Evolutionary conservation across 2,888 invertebrate species (phyloP).

Genomic region (Drosophila villosipedis): DNA sequence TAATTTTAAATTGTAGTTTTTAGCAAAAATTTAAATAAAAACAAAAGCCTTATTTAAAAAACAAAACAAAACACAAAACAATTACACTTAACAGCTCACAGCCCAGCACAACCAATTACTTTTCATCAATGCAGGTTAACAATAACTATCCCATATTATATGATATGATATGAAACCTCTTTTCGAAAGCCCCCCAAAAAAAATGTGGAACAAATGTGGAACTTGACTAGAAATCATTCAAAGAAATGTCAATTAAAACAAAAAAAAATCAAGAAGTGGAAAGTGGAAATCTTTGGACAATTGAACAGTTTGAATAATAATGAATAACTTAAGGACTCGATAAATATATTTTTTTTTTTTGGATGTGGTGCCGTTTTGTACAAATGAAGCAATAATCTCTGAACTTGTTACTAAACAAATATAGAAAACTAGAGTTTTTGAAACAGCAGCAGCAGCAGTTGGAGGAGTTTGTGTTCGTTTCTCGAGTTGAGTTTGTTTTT

Average conservation of each 20-base stretch:
- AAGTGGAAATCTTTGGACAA: neutral
- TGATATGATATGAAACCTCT: neutral
- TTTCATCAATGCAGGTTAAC: conserved; percentile 45
- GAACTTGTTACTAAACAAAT: conserved; percentile 54
- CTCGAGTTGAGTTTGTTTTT: conserved; percentile 13
- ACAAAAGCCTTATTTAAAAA: conserved; percentile 75
- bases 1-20: conserved; percentile 79
- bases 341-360: conserved; percentile 19
- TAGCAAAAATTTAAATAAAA: conserved; percentile 80
- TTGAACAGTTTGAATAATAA: conserved; percentile 26
- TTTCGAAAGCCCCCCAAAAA: neutral
- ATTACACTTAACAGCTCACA: conserved; percentile 30
- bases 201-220: conserved; percentile 20
- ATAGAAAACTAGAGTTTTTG: conserved; percentile 15
- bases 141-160: conserved; percentile 11
- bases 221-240: conserved; percentile 23
- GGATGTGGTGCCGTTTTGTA: conserved; percentile 55
- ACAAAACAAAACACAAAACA: conserved; percentile 15
- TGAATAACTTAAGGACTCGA: conserved; percentile 32
- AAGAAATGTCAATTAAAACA: conserved; percentile 59
- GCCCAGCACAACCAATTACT: conserved; percentile 52
- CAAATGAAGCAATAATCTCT: conserved; percentile 59
- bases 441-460: conserved; percentile 2
- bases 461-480: conserved; percentile 5
- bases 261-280: conserved; percentile 12